Conservation (phyloP, 2,113 vertebrate species). For the Cardinalis cardinalis region DNA sequence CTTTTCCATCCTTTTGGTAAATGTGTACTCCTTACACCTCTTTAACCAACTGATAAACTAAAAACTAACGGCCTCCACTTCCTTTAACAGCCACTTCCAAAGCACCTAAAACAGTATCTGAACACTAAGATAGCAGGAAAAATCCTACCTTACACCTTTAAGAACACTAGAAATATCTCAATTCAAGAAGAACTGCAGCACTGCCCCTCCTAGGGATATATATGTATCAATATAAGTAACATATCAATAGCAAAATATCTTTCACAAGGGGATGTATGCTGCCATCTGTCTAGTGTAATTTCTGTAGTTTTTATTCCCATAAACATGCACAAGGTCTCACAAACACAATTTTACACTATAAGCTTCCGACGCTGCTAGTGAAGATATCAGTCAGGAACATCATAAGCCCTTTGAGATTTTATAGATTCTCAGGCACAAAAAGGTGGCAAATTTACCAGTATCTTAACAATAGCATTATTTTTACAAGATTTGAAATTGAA, state of each 20-base stretch:
- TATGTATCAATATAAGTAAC: neutral
- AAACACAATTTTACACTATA: neutral
- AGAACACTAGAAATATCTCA: neutral
- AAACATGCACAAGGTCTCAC: neutral
- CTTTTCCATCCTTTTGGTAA: neutral
- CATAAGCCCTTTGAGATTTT: neutral
- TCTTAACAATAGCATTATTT: neutral
- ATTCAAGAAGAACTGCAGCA: neutral
- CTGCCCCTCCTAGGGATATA: neutral
- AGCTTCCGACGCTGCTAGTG: fast-evolving
- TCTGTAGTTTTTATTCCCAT: neutral
- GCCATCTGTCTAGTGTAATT: neutral
- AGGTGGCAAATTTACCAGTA: neutral
- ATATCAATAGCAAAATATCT: neutral
- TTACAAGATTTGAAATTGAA: neutral
- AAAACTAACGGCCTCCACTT: neutral
- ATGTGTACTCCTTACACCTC: neutral
- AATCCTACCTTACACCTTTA: neutral
- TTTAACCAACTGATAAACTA: neutral
- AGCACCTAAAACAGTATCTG: neutral
- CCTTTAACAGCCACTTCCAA: neutral
- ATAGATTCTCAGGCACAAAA: neutral
- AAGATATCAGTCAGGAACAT: neutral
- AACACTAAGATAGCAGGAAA: neutral
- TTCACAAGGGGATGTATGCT: neutral